These are phyloP conservation scores for Oryzias curvinotus DNA, from an alignment of 2,113 vertebrate species.

Conservation along the genomic window DNA sequence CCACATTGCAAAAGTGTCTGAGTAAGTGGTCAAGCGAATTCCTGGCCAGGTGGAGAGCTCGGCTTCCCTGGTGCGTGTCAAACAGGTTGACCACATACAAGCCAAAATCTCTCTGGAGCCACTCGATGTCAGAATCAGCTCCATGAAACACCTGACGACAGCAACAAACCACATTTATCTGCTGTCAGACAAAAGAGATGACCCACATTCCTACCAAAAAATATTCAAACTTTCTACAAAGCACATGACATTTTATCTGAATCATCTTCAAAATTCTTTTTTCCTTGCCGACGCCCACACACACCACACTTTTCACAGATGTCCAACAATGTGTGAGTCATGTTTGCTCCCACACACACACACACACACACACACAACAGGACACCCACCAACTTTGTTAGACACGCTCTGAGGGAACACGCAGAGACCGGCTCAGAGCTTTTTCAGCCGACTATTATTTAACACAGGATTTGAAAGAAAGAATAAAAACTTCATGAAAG, in stretches of 20 bases:
- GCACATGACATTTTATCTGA: conserved; percentile 6
- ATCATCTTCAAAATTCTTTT: conserved; percentile 34
- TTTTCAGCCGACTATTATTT: neutral
- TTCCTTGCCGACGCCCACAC: conserved; percentile 32
- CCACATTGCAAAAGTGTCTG: conserved; percentile 83
- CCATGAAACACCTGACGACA: conserved; percentile 89
- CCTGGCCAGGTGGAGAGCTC: conserved; percentile 87
- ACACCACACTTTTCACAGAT: conserved; percentile 38
- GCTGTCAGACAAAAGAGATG: neutral
- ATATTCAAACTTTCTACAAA: neutral
- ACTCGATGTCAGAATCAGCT: conserved; percentile 93
- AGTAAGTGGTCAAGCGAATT: conserved; percentile 92
- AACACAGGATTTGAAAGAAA: no score
- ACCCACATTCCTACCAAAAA: neutral
- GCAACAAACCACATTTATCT: neutral
- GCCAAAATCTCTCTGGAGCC: conserved; percentile 96
- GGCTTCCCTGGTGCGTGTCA: conserved; percentile 94
- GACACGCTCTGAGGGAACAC: conserved; percentile 11
- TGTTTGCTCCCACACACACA: conserved; percentile 41
- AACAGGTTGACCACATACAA: conserved; percentile 95
- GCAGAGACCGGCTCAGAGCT: neutral
- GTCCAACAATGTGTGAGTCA: conserved; percentile 49
- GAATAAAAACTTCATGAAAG: no score
- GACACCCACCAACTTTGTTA: conserved; percentile 24
- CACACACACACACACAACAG: conserved; percentile 45